Conservation (phyloP, 2,797 vertebrate species). For the Rhinogobio ventralis region DNA sequence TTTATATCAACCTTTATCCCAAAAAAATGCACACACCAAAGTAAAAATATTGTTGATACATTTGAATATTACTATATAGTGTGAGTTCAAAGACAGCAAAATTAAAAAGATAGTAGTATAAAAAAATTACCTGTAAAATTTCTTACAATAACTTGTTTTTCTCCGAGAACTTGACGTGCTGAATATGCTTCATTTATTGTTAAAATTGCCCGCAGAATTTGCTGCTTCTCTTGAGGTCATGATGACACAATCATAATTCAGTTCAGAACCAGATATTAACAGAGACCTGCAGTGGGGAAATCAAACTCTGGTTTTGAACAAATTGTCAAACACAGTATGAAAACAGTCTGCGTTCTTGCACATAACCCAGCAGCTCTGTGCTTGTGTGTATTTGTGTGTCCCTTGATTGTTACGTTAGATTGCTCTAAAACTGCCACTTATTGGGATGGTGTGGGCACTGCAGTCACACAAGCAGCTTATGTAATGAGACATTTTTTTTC, state of each 20-base stretch:
- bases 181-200: not conserved
- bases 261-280: slow-evolving; percentile 5
- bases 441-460: slow-evolving; percentile 47
- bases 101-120: not conserved
- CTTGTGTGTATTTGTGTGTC: slow-evolving; percentile 40
- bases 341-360: slow-evolving; percentile 26
- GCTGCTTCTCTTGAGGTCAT: not conserved
- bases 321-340: not conserved
- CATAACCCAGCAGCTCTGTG: slow-evolving; percentile 31
- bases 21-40: not conserved
- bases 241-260: slow-evolving; percentile 1
- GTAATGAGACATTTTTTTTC: slow-evolving; percentile 39
- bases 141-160: not conserved
- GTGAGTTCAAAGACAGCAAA: not conserved
- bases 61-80: not conserved
- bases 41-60: not conserved
- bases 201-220: not conserved
- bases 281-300: slow-evolving; percentile 8
- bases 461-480: slow-evolving; percentile 43
- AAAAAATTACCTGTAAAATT: not conserved
- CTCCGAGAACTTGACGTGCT: not conserved
- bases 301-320: slow-evolving; percentile 11
- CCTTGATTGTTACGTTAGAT: slow-evolving; percentile 45
- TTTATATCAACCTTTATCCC: not conserved
- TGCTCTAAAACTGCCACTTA: slow-evolving; percentile 52